Conservation (phyloP, 2,113 vertebrate species). For the Nicator chloris region DNA sequence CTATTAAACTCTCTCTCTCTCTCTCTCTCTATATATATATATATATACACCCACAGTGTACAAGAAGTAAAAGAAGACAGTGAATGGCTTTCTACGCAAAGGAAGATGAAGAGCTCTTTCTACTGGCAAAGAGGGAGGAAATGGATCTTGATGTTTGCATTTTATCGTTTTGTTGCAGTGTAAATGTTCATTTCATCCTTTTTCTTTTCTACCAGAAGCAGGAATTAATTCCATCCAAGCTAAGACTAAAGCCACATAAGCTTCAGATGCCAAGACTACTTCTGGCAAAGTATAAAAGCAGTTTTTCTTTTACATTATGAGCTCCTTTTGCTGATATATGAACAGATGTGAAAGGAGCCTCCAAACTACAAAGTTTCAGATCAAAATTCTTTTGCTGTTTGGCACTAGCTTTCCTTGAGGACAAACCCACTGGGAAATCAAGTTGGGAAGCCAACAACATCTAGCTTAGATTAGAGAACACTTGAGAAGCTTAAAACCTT, state of each 20-base stretch:
- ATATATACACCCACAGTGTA: no score
- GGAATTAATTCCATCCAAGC: neutral
- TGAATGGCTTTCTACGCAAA: neutral
- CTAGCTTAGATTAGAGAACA: neutral
- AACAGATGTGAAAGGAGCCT: neutral
- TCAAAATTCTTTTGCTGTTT: neutral
- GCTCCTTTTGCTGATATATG: neutral
- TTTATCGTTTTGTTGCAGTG: neutral
- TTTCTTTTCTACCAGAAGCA: neutral
- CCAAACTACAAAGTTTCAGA: neutral
- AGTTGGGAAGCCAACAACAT: neutral
- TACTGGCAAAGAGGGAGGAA: neutral
- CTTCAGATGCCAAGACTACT: neutral
- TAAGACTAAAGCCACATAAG: neutral
- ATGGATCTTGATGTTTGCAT: neutral
- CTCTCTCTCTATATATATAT: no score
- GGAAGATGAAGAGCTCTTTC: neutral
- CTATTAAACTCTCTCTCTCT: no score
- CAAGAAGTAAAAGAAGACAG: neutral
- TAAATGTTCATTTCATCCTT: neutral
- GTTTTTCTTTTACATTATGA: neutral
- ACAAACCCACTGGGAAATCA: neutral
- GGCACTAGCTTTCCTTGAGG: neutral
- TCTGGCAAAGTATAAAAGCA: neutral
- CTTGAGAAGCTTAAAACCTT: neutral